A percentile compares a stretch with the other conserved stretches of the same genome.
These are phyloP conservation scores for Cercopithecus mitis DNA, from an alignment of 2,797 vertebrate genomes.

Conservation along the genomic window DNA sequence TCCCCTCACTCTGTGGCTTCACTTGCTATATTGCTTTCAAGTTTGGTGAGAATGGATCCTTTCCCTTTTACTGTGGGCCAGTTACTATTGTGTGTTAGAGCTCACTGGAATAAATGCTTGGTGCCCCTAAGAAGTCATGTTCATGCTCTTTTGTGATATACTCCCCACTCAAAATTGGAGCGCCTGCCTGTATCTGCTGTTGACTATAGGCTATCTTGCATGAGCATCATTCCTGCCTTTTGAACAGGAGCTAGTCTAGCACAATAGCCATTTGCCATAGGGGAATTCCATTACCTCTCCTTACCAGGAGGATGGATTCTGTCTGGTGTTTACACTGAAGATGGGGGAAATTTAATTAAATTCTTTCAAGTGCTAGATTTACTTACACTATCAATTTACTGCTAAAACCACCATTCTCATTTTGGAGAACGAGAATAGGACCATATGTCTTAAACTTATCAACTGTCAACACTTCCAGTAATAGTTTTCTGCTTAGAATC, in stretches of 20 bases:
- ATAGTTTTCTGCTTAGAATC: conserved; percentile 67
- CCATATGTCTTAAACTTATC: conserved; percentile 73
- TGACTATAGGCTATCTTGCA: conserved; percentile 63
- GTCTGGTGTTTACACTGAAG: conserved; percentile 70
- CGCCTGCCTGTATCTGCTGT: conserved; percentile 58
- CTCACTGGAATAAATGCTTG: neutral
- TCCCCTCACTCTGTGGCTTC: neutral
- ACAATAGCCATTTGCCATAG: conserved; percentile 65
- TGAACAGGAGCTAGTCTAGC: conserved; percentile 52
- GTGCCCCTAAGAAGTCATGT: neutral
- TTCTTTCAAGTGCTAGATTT: conserved; percentile 74
- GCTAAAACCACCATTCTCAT: conserved; percentile 65
- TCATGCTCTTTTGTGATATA: conserved; percentile 55
- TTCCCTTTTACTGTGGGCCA: neutral
- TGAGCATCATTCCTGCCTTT: conserved; percentile 56
- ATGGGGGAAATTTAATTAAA: conserved; percentile 72
- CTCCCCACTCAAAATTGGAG: conserved; percentile 54
- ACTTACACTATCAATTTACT: conserved; percentile 73
- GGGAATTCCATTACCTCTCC: conserved; percentile 69
- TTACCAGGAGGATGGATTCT: conserved; percentile 66
- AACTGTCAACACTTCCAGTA: conserved; percentile 69
- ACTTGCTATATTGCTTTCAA: neutral
- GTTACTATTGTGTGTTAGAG: conserved; percentile 1
- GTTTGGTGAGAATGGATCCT: neutral
- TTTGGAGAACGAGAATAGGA: conserved; percentile 69